Conservation (phyloP, 2,888 invertebrate genomes). For the Drosophila anomalata region DNA sequence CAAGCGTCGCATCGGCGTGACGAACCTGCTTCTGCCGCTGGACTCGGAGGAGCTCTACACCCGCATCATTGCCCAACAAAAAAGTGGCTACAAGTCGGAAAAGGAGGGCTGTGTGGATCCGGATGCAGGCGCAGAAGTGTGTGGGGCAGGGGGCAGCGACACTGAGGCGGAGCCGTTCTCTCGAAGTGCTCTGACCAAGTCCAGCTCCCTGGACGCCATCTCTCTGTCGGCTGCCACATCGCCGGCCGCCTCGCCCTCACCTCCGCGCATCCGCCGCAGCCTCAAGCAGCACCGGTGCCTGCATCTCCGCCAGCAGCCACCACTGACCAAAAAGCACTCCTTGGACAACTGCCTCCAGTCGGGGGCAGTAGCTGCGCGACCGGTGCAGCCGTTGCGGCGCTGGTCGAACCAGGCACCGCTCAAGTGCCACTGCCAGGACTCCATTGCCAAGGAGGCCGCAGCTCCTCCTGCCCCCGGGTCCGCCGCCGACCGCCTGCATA, state of each 20-base stretch:
- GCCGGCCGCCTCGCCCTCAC: slow-evolving; percentile 80
- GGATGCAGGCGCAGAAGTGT: not conserved
- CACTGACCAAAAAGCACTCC: slow-evolving; percentile 58
- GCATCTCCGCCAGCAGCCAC: slow-evolving; percentile 49
- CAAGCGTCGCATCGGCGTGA: slow-evolving; percentile 74
- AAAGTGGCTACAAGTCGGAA: slow-evolving; percentile 32
- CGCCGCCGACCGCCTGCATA: slow-evolving; percentile 46
- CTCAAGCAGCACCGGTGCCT: slow-evolving; percentile 77
- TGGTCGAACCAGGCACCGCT: slow-evolving; percentile 79
- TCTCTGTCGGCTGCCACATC: slow-evolving; percentile 79
- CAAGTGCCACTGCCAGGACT: slow-evolving; percentile 65
- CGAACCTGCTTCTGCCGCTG: slow-evolving; percentile 76
- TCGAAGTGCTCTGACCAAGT: slow-evolving; percentile 75
- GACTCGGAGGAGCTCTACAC: slow-evolving; percentile 83
- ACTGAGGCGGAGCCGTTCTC: slow-evolving; percentile 49
- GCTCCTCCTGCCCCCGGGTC: not conserved
- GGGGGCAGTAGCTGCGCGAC: slow-evolving; percentile 52
- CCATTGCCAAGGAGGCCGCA: slow-evolving; percentile 24
- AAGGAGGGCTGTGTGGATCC: slow-evolving; percentile 18
- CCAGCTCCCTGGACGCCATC: slow-evolving; percentile 83
- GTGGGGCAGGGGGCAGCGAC: slow-evolving; percentile 6
- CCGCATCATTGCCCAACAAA: slow-evolving; percentile 80
- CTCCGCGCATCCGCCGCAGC: slow-evolving; percentile 74
- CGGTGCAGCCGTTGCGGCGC: slow-evolving; percentile 66
- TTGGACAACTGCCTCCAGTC: slow-evolving; percentile 24